These are phyloP conservation scores for Agrilus cyanescens DNA, from an alignment of 2,888 invertebrate genomes.

Conservation along the genomic window DNA sequence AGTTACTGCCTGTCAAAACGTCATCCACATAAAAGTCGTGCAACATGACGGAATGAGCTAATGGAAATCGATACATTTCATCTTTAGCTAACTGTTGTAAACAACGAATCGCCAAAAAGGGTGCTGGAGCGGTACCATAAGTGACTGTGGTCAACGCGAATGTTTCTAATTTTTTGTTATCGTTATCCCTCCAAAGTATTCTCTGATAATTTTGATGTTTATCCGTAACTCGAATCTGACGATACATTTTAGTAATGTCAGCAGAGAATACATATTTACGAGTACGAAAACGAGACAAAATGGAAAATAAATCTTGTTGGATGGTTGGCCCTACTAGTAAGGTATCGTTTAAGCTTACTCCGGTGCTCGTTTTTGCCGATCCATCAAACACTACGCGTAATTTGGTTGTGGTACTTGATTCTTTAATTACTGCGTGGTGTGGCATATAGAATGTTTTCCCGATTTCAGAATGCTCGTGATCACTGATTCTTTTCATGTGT, in stretches of 20 bases:
- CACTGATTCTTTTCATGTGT: no score
- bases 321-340: no score
- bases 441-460: no score
- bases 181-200: background rate
- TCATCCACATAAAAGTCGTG: slow-evolving; percentile 22
- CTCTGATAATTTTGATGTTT: no score
- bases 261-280: background rate
- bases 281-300: background rate
- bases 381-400: no score
- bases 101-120: slow-evolving; percentile 5
- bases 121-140: slow-evolving; percentile 5
- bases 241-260: slow-evolving; percentile 1
- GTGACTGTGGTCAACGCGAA: slow-evolving; percentile 8
- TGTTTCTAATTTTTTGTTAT: background rate
- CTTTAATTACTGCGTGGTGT: no score
- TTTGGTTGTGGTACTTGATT: no score
- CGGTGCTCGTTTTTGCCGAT: no score
- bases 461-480: no score
- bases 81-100: slow-evolving; percentile 9
- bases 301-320: no score
- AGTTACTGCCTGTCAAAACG: slow-evolving; percentile 15
- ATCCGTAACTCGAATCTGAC: background rate
- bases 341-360: no score
- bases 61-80: slow-evolving; percentile 1
- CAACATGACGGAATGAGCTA: slow-evolving; percentile 3